Conservation (phyloP, 2,113 vertebrate species). For the Gopherus flavomarginatus region DNA sequence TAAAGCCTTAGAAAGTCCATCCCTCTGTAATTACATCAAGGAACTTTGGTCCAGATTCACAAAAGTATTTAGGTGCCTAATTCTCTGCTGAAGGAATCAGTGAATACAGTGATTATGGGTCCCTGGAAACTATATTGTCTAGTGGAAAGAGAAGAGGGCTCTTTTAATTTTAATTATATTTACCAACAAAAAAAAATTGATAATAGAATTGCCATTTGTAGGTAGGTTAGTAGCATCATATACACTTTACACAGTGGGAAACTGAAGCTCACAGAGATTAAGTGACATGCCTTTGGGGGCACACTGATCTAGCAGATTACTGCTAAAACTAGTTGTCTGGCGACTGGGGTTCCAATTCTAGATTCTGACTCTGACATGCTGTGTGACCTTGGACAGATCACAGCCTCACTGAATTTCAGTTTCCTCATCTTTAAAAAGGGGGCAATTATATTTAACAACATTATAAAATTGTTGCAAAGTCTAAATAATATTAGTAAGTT, state of each 20-base stretch:
- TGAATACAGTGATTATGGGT: background rate
- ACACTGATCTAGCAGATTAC: slow-evolving; percentile 1
- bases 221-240: background rate
- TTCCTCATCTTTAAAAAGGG: background rate
- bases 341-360: background rate
- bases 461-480: background rate
- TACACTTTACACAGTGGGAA: background rate
- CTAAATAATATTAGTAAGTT: background rate
- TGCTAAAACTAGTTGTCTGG: background rate
- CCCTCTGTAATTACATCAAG: background rate
- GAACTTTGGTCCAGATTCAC: background rate
- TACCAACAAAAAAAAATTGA: background rate
- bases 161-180: background rate
- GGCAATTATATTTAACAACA: background rate
- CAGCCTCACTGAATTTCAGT: background rate
- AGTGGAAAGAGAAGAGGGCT: background rate
- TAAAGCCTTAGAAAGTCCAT: background rate
- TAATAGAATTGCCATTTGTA: background rate
- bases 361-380: background rate
- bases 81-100: background rate
- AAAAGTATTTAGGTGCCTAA: background rate
- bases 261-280: background rate
- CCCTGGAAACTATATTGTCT: background rate
- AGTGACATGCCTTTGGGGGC: background rate
- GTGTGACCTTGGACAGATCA: background rate